These are phyloP conservation scores for Coturnix japonica DNA, from an alignment of 2,113 vertebrate genomes.

Conservation along the genomic window DNA sequence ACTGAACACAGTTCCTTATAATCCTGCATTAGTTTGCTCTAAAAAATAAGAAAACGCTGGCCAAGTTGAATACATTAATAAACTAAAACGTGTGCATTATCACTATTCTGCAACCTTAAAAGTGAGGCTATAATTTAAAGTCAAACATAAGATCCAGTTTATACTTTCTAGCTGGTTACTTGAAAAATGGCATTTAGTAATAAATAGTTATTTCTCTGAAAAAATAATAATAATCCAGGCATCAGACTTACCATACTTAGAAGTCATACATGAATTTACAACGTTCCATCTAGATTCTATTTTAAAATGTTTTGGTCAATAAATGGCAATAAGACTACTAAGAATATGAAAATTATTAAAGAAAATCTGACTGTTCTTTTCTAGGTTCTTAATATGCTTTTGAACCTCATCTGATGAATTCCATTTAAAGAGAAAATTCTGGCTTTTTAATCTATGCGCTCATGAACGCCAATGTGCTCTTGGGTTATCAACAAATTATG, in stretches of 20 bases:
- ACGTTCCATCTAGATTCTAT: background rate
- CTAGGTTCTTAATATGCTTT: constrained; percentile 62
- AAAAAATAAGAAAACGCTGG: background rate
- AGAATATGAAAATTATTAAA: constrained; percentile 53
- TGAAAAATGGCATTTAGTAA: background rate
- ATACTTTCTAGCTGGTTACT: background rate
- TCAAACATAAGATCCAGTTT: background rate
- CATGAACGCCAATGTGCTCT: constrained; percentile 64
- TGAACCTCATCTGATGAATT: constrained; percentile 65
- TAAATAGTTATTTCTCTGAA: background rate
- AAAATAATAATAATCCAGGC: background rate
- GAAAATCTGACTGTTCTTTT: constrained; percentile 52
- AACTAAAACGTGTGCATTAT: background rate
- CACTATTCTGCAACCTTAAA: background rate
- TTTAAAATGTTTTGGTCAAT: constrained; percentile 10
- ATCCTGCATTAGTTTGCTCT: background rate
- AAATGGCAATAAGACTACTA: constrained; percentile 16
- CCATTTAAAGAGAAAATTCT: constrained; percentile 69
- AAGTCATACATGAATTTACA: background rate
- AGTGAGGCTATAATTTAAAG: background rate
- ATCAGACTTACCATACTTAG: background rate
- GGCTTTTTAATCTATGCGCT: constrained; percentile 69
- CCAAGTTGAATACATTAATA: background rate
- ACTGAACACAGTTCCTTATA: background rate
- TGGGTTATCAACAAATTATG: constrained; percentile 71